Percentiles rank a stretch among this genome's conserved stretches.
Conservation (phyloP, 1,140 invertebrate species). For the Neodiprion pinetum region DNA sequence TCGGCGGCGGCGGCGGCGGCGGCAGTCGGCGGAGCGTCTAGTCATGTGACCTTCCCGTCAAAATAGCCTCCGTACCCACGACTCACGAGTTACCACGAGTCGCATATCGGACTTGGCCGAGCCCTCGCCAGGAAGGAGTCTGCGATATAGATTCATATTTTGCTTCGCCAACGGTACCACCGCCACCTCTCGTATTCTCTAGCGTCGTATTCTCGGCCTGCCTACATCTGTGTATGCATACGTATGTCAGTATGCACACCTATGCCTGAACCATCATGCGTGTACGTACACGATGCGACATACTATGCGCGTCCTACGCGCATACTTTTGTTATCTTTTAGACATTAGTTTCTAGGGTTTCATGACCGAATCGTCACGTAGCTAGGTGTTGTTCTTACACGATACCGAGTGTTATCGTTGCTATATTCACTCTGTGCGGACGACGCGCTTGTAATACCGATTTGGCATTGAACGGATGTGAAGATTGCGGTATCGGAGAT, state of each 20-base stretch:
- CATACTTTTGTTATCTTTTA: background rate
- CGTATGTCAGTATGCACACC: no score
- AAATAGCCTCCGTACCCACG: conserved; percentile 69
- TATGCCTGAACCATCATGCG: no score
- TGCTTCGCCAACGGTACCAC: conserved; percentile 6
- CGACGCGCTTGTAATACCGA: no score
- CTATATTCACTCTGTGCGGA: no score
- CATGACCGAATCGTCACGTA: background rate
- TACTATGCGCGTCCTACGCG: background rate
- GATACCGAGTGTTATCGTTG: no score
- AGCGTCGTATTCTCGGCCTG: no score
- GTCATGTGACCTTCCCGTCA: conserved; percentile 75
- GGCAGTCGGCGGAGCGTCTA: conserved; percentile 54
- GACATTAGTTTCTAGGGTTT: no score
- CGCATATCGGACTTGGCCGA: conserved; percentile 6
- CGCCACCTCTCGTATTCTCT: background rate
- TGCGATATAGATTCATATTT: conserved; percentile 20
- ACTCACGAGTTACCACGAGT: conserved; percentile 6
- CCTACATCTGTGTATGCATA: no score
- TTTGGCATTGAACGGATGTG: no score
- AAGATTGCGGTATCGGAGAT: no score
- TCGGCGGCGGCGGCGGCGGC: conserved; percentile 21
- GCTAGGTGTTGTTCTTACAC: background rate
- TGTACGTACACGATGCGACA: background rate
- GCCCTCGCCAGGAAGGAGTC: conserved; percentile 8